These are phyloP conservation scores for Halictus rubicundus DNA, from an alignment of 1,140 invertebrate species.

Conservation along the genomic window DNA sequence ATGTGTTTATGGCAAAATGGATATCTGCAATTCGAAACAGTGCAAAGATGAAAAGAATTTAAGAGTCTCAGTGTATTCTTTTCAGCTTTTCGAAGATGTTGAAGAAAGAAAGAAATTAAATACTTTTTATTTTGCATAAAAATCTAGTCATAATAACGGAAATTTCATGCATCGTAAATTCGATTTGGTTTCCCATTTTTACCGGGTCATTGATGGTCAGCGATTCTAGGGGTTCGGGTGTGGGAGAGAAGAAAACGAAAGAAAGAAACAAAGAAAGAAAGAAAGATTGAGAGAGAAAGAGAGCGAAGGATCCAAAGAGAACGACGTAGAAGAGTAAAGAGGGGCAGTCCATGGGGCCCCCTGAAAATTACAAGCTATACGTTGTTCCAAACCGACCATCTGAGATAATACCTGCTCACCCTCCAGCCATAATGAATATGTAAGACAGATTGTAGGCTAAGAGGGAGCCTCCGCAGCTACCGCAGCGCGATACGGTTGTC, in stretches of 20 bases:
- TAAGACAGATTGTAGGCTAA: conserved; percentile 81
- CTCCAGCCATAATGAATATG: conserved; percentile 81
- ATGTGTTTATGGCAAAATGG: no score
- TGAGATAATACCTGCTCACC: conserved; percentile 80
- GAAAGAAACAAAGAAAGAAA: background rate
- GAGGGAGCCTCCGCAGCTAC: conserved; percentile 79
- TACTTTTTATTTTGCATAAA: no score
- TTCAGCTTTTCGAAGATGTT: no score
- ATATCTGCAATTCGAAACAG: no score
- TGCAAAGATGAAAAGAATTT: no score
- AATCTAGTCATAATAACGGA: no score
- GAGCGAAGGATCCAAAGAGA: background rate
- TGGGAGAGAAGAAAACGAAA: conserved; percentile 27
- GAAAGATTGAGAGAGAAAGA: conserved; percentile 4
- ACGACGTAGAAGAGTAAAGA: conserved; percentile 44
- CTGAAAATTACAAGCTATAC: conserved; percentile 81
- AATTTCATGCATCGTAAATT: no score
- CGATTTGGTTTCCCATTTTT: no score
- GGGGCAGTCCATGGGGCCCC: conserved; percentile 63
- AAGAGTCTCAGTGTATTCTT: no score
- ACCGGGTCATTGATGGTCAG: no score
- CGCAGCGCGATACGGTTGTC: conserved; percentile 76
- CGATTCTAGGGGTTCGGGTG: conserved; percentile 4
- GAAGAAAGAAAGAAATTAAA: no score
- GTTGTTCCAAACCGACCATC: conserved; percentile 79